Evolutionary conservation across 2,888 invertebrate species (phyloP).

Genomic region (Adelphocoris suturalis): DNA sequence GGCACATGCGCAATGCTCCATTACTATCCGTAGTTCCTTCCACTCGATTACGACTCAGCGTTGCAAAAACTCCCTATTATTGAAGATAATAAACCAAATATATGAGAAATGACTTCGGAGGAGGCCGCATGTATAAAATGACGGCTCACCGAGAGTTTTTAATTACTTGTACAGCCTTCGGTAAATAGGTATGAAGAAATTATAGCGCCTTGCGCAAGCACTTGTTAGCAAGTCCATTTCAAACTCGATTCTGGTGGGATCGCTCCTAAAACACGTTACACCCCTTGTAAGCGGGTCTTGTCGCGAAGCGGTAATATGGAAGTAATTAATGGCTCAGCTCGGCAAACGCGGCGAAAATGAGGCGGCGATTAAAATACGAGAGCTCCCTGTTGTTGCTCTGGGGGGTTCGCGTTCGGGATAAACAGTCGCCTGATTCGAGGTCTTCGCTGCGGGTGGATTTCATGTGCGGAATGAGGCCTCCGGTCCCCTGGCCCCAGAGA

Average conservation of each 20-base stretch:
- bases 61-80: no score
- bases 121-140: no score
- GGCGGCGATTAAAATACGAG: not conserved
- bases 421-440: not conserved
- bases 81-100: no score
- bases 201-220: not conserved
- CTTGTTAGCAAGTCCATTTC: not conserved
- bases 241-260: not conserved
- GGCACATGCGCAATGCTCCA: no score
- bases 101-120: no score
- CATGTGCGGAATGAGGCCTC: no score
- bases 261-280: not conserved
- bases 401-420: not conserved
- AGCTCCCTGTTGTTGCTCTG: not conserved
- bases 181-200: not conserved
- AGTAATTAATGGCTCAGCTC: conserved; percentile 8
- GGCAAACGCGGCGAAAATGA: not conserved
- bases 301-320: not conserved
- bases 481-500: no score
- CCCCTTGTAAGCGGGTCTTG: not conserved
- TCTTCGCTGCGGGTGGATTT: not conserved
- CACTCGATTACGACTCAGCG: no score
- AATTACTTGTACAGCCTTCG: no score
- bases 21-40: no score
- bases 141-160: no score